Percentiles rank a stretch among this genome's conserved stretches.
phyloP scores from a whole-genome alignment of 2,888 invertebrate species.

The Sminthurides aquaticus region DNA sequence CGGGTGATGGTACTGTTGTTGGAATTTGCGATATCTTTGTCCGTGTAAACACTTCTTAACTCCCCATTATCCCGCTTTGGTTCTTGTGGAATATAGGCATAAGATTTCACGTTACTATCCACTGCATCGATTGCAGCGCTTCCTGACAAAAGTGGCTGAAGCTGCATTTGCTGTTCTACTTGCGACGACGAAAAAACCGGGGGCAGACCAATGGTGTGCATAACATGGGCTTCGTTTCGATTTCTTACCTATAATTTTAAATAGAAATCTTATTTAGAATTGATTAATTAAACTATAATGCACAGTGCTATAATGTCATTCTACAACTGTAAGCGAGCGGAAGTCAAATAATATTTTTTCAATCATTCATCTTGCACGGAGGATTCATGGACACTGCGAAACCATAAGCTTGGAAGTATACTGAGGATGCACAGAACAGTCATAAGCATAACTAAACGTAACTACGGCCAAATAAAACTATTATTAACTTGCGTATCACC shows the following conservation, averaged over 20 bases:
- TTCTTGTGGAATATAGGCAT: not conserved
- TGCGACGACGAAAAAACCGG: not conserved
- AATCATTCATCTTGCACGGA: too few relatives aligned
- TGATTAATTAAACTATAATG: too few relatives aligned
- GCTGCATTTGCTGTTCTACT: not conserved
- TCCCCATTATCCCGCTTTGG: not conserved
- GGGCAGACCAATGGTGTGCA: constrained; percentile 1
- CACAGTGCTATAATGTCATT: too few relatives aligned
- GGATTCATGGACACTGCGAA: too few relatives aligned
- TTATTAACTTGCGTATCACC: too few relatives aligned
- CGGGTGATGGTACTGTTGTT: not conserved
- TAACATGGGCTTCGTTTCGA: not conserved
- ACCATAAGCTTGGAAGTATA: too few relatives aligned
- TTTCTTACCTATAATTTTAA: not conserved
- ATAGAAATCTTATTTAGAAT: too few relatives aligned
- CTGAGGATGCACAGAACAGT: too few relatives aligned
- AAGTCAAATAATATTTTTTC: too few relatives aligned
- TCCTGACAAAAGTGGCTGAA: not conserved
- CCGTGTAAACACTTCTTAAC: not conserved
- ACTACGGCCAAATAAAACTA: too few relatives aligned
- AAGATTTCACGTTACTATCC: not conserved
- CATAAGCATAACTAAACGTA: too few relatives aligned
- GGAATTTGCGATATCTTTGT: not conserved
- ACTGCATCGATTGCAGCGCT: not conserved
- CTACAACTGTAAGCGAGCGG: too few relatives aligned